phyloP scores from a whole-genome alignment of 2,888 invertebrate genomes.

The Agrilus mali region DNA sequence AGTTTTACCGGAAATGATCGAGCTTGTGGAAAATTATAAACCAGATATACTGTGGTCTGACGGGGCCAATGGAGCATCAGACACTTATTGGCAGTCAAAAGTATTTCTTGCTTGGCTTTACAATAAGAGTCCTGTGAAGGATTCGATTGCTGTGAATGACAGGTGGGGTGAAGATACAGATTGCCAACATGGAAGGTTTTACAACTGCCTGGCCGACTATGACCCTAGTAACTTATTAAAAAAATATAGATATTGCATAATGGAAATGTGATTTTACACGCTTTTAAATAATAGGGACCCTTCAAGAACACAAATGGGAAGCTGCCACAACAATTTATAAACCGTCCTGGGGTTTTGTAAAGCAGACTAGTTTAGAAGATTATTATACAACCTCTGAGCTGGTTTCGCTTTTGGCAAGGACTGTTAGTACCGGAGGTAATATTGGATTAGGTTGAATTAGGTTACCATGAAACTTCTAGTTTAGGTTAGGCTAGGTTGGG shows the following conservation, averaged over 20 bases:
- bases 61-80: conserved; percentile 85
- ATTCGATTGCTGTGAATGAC: conserved; percentile 85
- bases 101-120: conserved; percentile 88
- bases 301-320: conserved; percentile 83
- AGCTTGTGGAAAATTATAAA: conserved; percentile 53
- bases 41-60: conserved; percentile 89
- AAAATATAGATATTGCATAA: too few species aligned
- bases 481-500: too few species aligned
- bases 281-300: conserved; percentile 42
- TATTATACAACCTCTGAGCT: conserved; percentile 56
- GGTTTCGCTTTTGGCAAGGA: conserved; percentile 53
- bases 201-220: conserved; percentile 72
- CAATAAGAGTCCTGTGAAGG: conserved; percentile 80
- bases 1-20: conserved; percentile 69
- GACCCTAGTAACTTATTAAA: conserved; percentile 70
- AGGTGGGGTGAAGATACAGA: conserved; percentile 85
- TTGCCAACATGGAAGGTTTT: conserved; percentile 77
- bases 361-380: conserved; percentile 55
- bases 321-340: conserved; percentile 87
- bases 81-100: conserved; percentile 71
- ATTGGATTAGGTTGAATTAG: too few species aligned
- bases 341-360: conserved; percentile 74
- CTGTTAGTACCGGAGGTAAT: conserved; percentile 75
- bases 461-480: too few species aligned
- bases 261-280: too few species aligned